Base-by-base conservation (phyloP, 2,888 invertebrate genomes). In the Zygothrica quintamaculata region DNA sequence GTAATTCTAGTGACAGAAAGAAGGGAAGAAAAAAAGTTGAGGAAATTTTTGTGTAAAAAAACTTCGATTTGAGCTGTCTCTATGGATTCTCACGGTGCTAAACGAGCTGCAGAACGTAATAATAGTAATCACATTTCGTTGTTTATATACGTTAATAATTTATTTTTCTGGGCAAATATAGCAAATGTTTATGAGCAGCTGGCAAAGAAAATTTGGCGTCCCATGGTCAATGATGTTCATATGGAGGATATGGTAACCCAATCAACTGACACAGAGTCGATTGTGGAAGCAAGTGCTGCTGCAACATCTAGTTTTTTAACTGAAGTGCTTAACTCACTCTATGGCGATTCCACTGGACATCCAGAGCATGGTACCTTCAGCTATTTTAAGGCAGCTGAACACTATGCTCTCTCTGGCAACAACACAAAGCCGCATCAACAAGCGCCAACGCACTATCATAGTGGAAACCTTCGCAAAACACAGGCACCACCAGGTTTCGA, bases 321-420 rank as follows among this genome's bases (percentile, higher is more conserved):
- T n/a, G 90, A 89, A 60, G 87, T 90, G 9, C 74, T 79, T 16
- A 78, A 72, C 6, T 78, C 88, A 0, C 81, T 90, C n/a, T 87
- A 84, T 34, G 80, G 77, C 12, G 73, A 85, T 13, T 77, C 74
- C 0, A 40, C 55, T 0, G 88, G 79, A 0, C 87, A 89, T 60
- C 90, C 90, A 12, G 42, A 71, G 3, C 67, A 68, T 11, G 86
- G 77, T 9, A 82, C 77, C 15, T 50, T 60, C 0, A 88, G 86
- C 12, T 89, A 89, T 26, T 84, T 75, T 56, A 80, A 88, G 62
- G 87, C 88, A 0, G 90, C 90, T 4, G 89, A 90, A 58, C 84
- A 87, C 3, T 90, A 90, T 57, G 88, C 89, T 0, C 33, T 90
- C 0, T 74, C 64, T 36, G 89, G 89, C 1, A 77, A 82, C 8